Evolutionary conservation across 2,888 invertebrate species (phyloP).

Genomic region (Diogma glabrata): DNA sequence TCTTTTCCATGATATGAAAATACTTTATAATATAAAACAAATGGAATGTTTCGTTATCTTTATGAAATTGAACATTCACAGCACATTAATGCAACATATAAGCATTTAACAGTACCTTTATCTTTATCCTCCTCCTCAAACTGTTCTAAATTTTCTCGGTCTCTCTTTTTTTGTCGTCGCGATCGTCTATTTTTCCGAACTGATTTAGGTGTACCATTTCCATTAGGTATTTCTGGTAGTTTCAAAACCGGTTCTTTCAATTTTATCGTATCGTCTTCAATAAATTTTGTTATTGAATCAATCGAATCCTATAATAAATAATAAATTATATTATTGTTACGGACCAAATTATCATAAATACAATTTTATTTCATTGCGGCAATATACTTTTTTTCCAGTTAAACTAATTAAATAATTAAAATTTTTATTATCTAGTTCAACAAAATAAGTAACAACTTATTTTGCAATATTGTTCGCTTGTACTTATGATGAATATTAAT

Average conservation of each 20-base stretch:
- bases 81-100: conserved; percentile 35
- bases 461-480: no score
- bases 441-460: no score
- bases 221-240: background rate
- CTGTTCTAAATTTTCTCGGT: conserved; percentile 8
- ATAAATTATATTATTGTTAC: background rate
- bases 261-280: background rate
- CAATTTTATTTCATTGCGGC: no score
- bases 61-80: conserved; percentile 37
- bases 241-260: background rate
- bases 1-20: no score
- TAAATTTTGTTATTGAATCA: conserved; percentile 8
- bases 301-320: conserved; percentile 4
- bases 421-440: no score
- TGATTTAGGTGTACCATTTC: background rate
- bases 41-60: no score
- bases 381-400: no score
- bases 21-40: no score
- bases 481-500: no score
- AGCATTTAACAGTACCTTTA: conserved; percentile 33
- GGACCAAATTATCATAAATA: no score
- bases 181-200: background rate
- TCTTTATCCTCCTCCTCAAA: conserved; percentile 22
- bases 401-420: no score
- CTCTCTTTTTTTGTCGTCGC: conserved; percentile 11